Evolutionary conservation across 1,140 invertebrate genomes (phyloP).

Genomic region (Orchestia grillus): DNA sequence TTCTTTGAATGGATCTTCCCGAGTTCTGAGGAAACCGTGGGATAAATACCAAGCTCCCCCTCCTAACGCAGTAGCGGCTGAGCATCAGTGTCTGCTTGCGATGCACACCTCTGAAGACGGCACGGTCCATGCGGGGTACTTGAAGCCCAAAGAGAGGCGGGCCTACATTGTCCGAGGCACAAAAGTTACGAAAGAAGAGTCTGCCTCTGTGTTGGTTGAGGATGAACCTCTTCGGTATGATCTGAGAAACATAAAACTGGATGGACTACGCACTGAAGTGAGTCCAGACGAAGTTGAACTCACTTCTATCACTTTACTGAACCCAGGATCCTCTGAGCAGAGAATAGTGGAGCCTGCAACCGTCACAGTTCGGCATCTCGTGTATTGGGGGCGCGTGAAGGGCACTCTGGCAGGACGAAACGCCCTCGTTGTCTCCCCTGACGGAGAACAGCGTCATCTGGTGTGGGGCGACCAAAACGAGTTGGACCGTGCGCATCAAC

Average conservation of each 20-base stretch:
- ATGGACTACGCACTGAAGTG: conserved; percentile 56
- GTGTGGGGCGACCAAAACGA: conserved; percentile 66
- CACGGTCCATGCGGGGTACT: conserved; percentile 60
- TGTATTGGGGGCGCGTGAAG: conserved; percentile 66
- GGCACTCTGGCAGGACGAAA: conserved; percentile 62
- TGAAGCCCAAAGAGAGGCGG: conserved; percentile 60
- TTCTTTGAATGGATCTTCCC: conserved; percentile 66
- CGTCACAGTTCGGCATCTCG: conserved; percentile 61
- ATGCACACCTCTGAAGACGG: conserved; percentile 58
- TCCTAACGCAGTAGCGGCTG: conserved; percentile 62
- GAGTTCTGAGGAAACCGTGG: conserved; percentile 61
- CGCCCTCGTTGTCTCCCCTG: conserved; percentile 63
- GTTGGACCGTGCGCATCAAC: conserved; percentile 61
- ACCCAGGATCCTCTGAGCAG: conserved; percentile 64
- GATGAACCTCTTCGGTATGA: conserved; percentile 66
- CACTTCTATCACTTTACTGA: conserved; percentile 58
- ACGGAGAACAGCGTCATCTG: conserved; percentile 61
- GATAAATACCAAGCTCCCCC: conserved; percentile 66
- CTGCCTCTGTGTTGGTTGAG: conserved; percentile 65
- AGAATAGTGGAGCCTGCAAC: conserved; percentile 63
- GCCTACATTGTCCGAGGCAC: conserved; percentile 60
- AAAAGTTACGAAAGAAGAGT: conserved; percentile 59
- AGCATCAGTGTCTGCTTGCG: conserved; percentile 62
- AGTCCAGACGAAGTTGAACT: conserved; percentile 60
- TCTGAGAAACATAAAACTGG: conserved; percentile 62